Evolutionary conservation across 2,888 invertebrate species (phyloP).

Genomic region (Eueremaeus valkanovi): DNA sequence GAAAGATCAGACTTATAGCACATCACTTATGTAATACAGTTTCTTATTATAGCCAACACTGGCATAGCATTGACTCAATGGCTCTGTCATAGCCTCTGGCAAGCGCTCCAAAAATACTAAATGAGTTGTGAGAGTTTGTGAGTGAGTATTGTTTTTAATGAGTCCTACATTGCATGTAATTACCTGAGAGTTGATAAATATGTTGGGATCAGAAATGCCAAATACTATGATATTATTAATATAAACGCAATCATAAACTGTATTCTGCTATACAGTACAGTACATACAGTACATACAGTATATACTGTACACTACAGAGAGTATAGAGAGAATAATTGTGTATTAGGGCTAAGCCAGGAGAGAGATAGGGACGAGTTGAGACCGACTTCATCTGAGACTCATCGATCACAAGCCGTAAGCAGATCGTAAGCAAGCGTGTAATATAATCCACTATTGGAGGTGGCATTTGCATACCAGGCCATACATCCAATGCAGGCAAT

Average conservation of each 20-base stretch:
- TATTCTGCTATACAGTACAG: background rate
- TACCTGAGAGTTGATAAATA: slow-evolving; percentile 26
- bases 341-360: background rate
- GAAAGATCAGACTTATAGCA: background rate
- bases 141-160: slow-evolving; percentile 37
- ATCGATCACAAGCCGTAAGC: slow-evolving; percentile 33
- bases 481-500: background rate
- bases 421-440: slow-evolving; percentile 32
- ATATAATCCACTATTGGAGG: slow-evolving; percentile 37
- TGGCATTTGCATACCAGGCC: slow-evolving; percentile 30
- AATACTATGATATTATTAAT: slow-evolving; percentile 28
- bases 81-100: slow-evolving; percentile 13
- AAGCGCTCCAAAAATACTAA: slow-evolving; percentile 17
- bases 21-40: background rate
- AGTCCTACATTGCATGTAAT: slow-evolving; percentile 5
- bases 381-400: slow-evolving; percentile 34
- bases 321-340: slow-evolving; percentile 1
- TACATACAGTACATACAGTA: background rate
- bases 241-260: background rate
- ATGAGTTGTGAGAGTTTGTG: slow-evolving; percentile 30
- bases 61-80: too few relatives aligned
- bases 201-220: slow-evolving; percentile 22
- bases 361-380: slow-evolving; percentile 29
- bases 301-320: background rate
- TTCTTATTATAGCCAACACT: too few relatives aligned